Evolutionary conservation across 1,140 invertebrate genomes (phyloP).

Genomic region (Cephus cinctus): DNA sequence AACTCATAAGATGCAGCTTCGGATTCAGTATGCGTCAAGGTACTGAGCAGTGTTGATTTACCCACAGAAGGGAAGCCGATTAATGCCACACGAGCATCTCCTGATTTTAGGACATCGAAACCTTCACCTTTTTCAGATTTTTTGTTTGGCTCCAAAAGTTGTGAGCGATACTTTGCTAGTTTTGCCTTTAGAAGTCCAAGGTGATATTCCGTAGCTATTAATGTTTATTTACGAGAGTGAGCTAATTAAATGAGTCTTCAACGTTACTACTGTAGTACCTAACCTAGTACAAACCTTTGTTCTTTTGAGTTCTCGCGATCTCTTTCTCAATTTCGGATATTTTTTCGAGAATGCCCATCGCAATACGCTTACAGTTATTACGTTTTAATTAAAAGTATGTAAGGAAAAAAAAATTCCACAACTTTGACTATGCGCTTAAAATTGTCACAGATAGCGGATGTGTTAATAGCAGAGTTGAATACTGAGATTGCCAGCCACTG

Average conservation of each 20-base stretch:
- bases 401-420: no score
- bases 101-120: constrained; percentile 99
- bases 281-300: constrained; percentile 79
- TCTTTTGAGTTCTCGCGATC: constrained; percentile 98
- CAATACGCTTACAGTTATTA: no score
- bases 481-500: no score
- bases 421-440: no score
- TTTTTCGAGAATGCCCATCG: constrained; percentile 97
- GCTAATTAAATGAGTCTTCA: constrained; percentile 6
- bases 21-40: constrained; percentile 91
- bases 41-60: constrained; percentile 93
- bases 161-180: constrained; percentile 95
- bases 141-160: constrained; percentile 92
- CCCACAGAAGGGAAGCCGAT: constrained; percentile 98
- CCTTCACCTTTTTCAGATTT: constrained; percentile 98
- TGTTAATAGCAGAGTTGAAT: no score
- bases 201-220: constrained; percentile 96
- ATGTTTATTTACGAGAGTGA: constrained; percentile 5
- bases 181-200: constrained; percentile 98
- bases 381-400: no score
- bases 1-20: constrained; percentile 98
- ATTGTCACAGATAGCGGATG: no score
- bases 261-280: background rate
- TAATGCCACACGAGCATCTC: constrained; percentile 96
- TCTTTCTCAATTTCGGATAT: constrained; percentile 98